Evolutionary conservation across 1,140 invertebrate genomes (phyloP), one percentile per base, ranked within the genome.

Genomic region (Lasioglossum albipes): DNA sequence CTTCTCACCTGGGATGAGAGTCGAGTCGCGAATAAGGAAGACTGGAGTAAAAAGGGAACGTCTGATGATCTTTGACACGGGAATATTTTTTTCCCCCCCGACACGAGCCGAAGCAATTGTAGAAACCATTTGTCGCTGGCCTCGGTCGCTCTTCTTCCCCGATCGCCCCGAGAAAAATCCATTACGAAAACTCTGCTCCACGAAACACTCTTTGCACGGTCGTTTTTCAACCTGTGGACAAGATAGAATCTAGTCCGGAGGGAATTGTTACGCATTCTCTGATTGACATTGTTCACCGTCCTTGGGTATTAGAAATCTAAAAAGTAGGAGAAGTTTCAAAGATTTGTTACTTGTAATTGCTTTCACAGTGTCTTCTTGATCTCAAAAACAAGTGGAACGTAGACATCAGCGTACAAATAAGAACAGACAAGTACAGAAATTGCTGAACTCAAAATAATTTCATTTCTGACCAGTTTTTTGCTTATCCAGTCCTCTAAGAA

Each of bases 1-100:
- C 77, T 83, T 70, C 81, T 80, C 81, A 81, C 57, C 68, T 83
- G 67, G 72, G 62, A 67, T 76, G 49, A 85, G 75, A 78, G 79
- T 52, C 69, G 61, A 61, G 67, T 41, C 77, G 75, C 77, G 70
- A 64, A 79, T 74, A 73, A 79, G 70, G 61, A 82, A 52, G 67
- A 66, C n/a, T 2, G 10, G 59, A 20, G 71, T 75, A 79, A 64
- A 76, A 78, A 22, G 77, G 77, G 36, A 45, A 54, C 36, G 77
- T 74, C 77, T 74, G 77, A 79, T 41, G 49, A 79, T 64, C 70
- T 66, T 64, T 20, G 57, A 41, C 67, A 62, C 5, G 5, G 59
- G 31, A 73, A 73, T 79, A 57, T 64, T 65, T 64, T 52, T 61
- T 49, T 52, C 42, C 45, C 52, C 52, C 52, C 52, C 57, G 57